A percentile compares a stretch with the other conserved stretches of the same genome.
These are phyloP conservation scores for Salminus brasiliensis DNA, from an alignment of 2,113 vertebrate species.

Conservation along the genomic window DNA sequence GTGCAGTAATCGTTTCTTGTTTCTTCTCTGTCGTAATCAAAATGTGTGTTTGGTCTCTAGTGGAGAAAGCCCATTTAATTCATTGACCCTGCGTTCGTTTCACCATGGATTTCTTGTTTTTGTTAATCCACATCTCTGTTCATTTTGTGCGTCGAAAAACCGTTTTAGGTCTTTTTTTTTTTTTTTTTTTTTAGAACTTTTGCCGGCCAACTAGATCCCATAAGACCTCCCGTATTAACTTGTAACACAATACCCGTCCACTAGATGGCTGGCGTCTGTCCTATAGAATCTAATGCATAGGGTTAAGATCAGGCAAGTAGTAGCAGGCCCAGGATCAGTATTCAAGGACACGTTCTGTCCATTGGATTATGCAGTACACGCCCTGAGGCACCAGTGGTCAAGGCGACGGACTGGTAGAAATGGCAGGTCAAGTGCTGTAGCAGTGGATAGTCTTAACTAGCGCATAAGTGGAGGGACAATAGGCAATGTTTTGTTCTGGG, in stretches of 20 bases:
- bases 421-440: slow-evolving; percentile 5
- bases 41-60: slow-evolving; percentile 12
- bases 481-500: slow-evolving; percentile 14
- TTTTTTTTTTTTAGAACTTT: slow-evolving; percentile 20
- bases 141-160: neutral
- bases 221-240: slow-evolving; percentile 20
- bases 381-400: slow-evolving; percentile 46
- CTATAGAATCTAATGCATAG: slow-evolving; percentile 28
- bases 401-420: slow-evolving; percentile 19
- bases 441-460: slow-evolving; percentile 2
- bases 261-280: neutral
- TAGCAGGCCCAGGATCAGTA: slow-evolving; percentile 38
- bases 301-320: neutral
- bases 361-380: slow-evolving; percentile 36
- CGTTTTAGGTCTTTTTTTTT: neutral
- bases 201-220: neutral
- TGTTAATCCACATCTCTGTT: slow-evolving; percentile 7
- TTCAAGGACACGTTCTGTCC: slow-evolving; percentile 27
- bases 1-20: slow-evolving; percentile 27
- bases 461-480: slow-evolving; percentile 3
- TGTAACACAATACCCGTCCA: slow-evolving; percentile 10
- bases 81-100: slow-evolving; percentile 4
- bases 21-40: neutral
- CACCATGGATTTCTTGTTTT: neutral
- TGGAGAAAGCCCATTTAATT: slow-evolving; percentile 21